Base-by-base conservation (phyloP, 2,797 vertebrate species). In the Chaenodraco wilsoni region DNA sequence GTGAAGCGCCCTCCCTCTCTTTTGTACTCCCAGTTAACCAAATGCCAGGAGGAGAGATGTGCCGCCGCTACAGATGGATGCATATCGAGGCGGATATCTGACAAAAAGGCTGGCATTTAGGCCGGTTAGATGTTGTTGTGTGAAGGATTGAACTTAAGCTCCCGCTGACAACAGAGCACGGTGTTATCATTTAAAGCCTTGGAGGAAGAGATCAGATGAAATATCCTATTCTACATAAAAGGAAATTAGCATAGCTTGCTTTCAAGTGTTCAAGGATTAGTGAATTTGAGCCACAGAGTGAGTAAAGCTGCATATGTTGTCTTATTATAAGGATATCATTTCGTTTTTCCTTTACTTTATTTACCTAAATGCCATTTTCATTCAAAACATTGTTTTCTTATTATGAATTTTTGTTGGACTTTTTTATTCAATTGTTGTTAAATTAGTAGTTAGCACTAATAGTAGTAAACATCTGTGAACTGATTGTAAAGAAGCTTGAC, bases 11-110 rank as follows among this genome's bases (percentile, higher is more conserved):
- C 50, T 72, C 41, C 57, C 66, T 67, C 63, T 31, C 43, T 59
- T 65, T 58, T 67, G 31, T 41, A 41, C 80, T 76, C 55, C 62
- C 51, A 16, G 60, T 74, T 76, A 59, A 77, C 74, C 69, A 80
- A 67, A 82, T 74, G 74, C 72, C 76, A 74, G 66, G 19, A 56
- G 68, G 27, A 43, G 50, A 60, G 27, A 62, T 50, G 13, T n/a
- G 51, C 19, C 31, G 33, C 33, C 9, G 11, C 67, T 62, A 70
- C 61, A 75, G 67, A 79, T 15, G 46, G 55, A 56, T 52, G 50
- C 54, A 23, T 37, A 41, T 27, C 3, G 9, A 63, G 17, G 78
- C 5, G 0, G 15, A 48, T 59, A 66, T 65, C 43, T 70, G 44
- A 79, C 37, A 56, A 77, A 77, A 37, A 56, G 43, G 44, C 48